Percentiles rank a stretch among this genome's conserved stretches.
These are phyloP conservation scores for Alsophila aescularia DNA, from an alignment of 2,888 invertebrate genomes.

Conservation along the genomic window DNA sequence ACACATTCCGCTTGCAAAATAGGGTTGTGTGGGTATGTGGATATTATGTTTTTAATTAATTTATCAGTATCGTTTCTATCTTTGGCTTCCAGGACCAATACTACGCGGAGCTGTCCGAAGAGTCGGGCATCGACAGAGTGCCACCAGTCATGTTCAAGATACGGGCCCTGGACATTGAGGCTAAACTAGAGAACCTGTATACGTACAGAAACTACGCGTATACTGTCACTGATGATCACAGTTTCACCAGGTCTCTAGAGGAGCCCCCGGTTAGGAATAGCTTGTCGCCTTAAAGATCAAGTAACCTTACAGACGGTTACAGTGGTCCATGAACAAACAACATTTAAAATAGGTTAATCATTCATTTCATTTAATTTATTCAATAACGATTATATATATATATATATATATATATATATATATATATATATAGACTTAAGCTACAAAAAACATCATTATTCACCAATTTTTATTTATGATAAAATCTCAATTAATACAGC, in stretches of 20 bases:
- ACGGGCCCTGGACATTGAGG: conserved; percentile 54
- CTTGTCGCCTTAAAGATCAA: conserved; percentile 28
- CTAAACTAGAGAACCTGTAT: conserved; percentile 66
- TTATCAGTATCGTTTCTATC: not conserved
- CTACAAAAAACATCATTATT: no score
- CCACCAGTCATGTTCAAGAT: conserved; percentile 76
- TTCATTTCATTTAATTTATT: no score
- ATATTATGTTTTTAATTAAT: no score
- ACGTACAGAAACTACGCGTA: conserved; percentile 71
- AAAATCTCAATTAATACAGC: no score
- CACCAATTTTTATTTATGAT: no score
- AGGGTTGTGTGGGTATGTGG: no score
- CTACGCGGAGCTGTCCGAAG: conserved; percentile 63
- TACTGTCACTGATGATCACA: conserved; percentile 63
- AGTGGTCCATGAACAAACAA: no score
- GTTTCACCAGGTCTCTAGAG: conserved; percentile 57
- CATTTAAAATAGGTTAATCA: no score
- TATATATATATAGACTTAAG: no score
- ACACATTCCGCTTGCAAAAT: no score
- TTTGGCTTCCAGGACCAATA: conserved; percentile 65
- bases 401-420: no score
- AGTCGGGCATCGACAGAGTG: conserved; percentile 72
- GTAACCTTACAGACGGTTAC: not conserved
- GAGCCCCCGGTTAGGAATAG: conserved; percentile 29
- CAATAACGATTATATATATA: no score